These are phyloP conservation scores for Campodea augens DNA, from an alignment of 1,140 invertebrate genomes.

Conservation along the genomic window DNA sequence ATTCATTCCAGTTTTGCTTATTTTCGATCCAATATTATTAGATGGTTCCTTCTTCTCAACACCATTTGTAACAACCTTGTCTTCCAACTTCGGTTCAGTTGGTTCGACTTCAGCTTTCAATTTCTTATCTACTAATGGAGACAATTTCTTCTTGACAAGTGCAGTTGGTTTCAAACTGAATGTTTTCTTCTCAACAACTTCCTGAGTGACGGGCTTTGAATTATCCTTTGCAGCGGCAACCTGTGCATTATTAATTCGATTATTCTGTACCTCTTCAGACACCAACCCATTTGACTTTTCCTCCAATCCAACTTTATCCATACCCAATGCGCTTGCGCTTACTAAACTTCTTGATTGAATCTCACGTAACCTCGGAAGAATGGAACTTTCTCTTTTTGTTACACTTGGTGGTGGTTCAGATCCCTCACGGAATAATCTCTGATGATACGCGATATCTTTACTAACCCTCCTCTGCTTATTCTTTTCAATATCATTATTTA, in stretches of 20 bases:
- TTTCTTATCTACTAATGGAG: too few relatives aligned
- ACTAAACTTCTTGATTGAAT: background rate
- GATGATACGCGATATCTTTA: background rate
- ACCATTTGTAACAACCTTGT: too few relatives aligned
- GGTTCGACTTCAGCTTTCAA: too few relatives aligned
- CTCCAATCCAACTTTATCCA: background rate
- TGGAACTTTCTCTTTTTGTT: background rate
- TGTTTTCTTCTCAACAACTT: background rate
- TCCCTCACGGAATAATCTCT: background rate
- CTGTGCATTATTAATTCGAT: constrained; percentile 40
- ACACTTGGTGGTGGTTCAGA: background rate
- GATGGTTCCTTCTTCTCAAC: too few relatives aligned
- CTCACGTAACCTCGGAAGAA: background rate
- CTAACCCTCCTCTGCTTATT: background rate
- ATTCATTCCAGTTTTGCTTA: too few relatives aligned
- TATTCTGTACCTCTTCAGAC: background rate
- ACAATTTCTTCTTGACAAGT: background rate
- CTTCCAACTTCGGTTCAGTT: too few relatives aligned
- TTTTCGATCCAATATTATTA: too few relatives aligned
- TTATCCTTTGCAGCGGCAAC: constrained; percentile 33
- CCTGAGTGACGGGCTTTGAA: constrained; percentile 24
- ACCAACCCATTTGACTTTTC: background rate
- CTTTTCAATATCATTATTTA: too few relatives aligned
- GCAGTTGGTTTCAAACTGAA: background rate
- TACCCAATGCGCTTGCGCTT: too few relatives aligned